Percentiles rank a stretch among this genome's conserved stretches.
Conservation (phyloP, 2,888 invertebrate genomes). For the Chaetogeoica ovagalla region DNA sequence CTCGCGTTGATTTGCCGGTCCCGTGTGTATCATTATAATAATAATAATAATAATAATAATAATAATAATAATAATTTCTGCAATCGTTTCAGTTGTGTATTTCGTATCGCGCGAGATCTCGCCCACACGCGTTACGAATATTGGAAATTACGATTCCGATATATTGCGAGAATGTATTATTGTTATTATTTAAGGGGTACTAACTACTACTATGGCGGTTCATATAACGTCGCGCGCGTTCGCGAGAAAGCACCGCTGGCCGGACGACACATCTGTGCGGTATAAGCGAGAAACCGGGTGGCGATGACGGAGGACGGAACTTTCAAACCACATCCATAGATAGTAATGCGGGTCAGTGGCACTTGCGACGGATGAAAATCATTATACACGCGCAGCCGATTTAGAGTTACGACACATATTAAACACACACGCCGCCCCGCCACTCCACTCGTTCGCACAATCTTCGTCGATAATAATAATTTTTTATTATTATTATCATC, state of each 20-base stretch:
- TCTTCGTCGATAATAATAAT: constrained; percentile 12
- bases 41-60: too few relatives aligned
- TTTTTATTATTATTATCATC: constrained; percentile 15
- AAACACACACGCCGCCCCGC: background rate
- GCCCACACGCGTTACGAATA: too few relatives aligned
- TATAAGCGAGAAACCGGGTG: background rate
- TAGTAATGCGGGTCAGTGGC: constrained; percentile 54
- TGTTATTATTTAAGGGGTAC: too few relatives aligned
- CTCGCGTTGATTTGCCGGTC: constrained; percentile 1
- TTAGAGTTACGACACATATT: constrained; percentile 24
- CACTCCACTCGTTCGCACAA: constrained; percentile 23
- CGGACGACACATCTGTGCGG: constrained; percentile 32
- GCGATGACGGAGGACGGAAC: constrained; percentile 55
- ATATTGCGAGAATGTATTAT: too few relatives aligned
- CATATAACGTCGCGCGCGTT: background rate
- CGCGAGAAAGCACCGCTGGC: constrained; percentile 33
- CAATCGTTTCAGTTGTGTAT: too few relatives aligned
- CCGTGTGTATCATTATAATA: too few relatives aligned
- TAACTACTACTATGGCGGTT: too few relatives aligned
- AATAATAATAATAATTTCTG: too few relatives aligned
- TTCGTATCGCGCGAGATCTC: too few relatives aligned
- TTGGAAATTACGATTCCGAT: too few relatives aligned
- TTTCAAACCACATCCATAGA: constrained; percentile 55
- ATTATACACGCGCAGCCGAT: constrained; percentile 1
- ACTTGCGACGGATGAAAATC: constrained; percentile 42